Evolutionary conservation across 2,888 invertebrate genomes (phyloP).

Genomic region (Zaprionus obscuricornis): DNA sequence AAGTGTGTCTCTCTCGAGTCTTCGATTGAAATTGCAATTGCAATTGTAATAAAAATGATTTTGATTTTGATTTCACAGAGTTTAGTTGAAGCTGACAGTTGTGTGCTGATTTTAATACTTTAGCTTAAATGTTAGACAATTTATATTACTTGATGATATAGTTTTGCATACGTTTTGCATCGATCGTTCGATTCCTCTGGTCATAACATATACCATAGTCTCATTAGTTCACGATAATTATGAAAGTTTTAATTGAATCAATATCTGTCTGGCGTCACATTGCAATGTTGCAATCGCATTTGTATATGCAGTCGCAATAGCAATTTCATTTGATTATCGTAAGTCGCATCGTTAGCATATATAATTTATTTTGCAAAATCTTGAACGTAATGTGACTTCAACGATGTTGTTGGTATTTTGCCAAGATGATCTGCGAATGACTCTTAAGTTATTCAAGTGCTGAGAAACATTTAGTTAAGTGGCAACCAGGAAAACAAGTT

Average conservation of each 20-base stretch:
- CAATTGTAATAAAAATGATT: conserved; percentile 34
- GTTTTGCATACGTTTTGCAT: conserved; percentile 42
- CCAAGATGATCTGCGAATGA: conserved; percentile 31
- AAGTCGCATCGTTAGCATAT: conserved; percentile 36
- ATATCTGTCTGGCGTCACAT: conserved; percentile 20
- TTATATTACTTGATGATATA: conserved; percentile 30
- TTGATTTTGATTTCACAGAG: conserved; percentile 1
- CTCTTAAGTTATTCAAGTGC: conserved; percentile 42
- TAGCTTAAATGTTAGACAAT: conserved; percentile 17
- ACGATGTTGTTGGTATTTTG: conserved; percentile 21
- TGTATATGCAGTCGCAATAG: too few species aligned
- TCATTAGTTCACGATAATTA: conserved; percentile 56
- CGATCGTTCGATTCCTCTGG: conserved; percentile 25
- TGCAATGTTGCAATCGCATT: conserved; percentile 26
- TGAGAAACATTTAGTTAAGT: conserved; percentile 22
- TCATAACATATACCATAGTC: too few species aligned
- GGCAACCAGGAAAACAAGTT: conserved; percentile 40
- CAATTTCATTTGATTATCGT: conserved; percentile 8
- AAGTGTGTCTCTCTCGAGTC: too few species aligned
- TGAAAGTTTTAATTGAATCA: conserved; percentile 57
- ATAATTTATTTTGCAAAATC: conserved; percentile 44
- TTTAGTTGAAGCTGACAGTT: neutral
- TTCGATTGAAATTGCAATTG: conserved; percentile 13
- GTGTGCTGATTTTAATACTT: neutral
- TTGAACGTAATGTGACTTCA: too few species aligned